A percentile compares a stretch with the other conserved stretches of the same genome.
Evolutionary conservation across 2,888 invertebrate species (phyloP).

Genomic region (Spialia ferax): DNA sequence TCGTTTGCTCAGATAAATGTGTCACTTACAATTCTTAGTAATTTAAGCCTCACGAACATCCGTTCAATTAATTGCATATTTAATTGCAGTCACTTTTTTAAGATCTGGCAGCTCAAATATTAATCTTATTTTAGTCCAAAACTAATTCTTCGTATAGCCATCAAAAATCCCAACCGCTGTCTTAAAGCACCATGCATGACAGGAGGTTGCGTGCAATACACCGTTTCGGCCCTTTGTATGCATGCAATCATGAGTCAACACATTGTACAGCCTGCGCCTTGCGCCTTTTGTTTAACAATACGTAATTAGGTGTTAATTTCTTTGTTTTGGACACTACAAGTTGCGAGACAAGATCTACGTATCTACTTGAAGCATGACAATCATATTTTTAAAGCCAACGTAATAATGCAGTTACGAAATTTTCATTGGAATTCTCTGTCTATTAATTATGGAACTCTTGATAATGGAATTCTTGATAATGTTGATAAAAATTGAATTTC

Average conservation of each 20-base stretch:
- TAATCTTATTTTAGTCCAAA: not conserved
- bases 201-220: constrained; percentile 16
- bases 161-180: not conserved
- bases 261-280: constrained; percentile 9
- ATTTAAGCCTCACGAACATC: no score
- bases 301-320: constrained; percentile 36
- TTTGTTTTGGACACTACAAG: constrained; percentile 27
- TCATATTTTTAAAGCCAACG: constrained; percentile 30
- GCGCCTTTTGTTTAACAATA: constrained; percentile 31
- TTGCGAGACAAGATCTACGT: constrained; percentile 11
- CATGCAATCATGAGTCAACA: constrained; percentile 25
- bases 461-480: no score
- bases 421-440: not conserved
- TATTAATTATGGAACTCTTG: constrained; percentile 12
- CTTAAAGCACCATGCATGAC: constrained; percentile 4
- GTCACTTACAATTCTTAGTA: no score
- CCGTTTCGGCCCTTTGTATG: constrained; percentile 15
- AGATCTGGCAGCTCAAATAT: not conserved
- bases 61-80: no score
- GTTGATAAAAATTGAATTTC: no score
- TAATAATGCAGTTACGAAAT: constrained; percentile 32
- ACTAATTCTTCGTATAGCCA: not conserved
- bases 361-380: constrained; percentile 24
- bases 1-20: no score
- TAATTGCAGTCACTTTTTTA: no score